Evolutionary conservation across 2,888 invertebrate species (phyloP).

Genomic region (Macrophya alboannulata): DNA sequence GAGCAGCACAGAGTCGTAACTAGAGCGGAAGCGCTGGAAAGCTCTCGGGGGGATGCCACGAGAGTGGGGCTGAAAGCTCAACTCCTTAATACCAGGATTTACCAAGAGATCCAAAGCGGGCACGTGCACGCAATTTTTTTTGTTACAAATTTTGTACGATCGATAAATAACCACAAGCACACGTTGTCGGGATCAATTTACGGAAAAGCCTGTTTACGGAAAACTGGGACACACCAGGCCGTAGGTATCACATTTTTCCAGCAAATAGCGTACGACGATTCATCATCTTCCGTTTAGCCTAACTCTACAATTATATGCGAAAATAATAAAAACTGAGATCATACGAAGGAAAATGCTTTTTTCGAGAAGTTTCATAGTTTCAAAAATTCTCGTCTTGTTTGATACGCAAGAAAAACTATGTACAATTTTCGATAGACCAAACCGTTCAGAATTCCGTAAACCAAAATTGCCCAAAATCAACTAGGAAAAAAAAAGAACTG

Average conservation of each 20-base stretch:
- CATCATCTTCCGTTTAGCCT: constrained; percentile 11
- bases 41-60: constrained; percentile 23
- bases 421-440: not conserved
- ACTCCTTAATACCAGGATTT: constrained; percentile 54
- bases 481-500: too few species aligned
- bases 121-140: constrained; percentile 46
- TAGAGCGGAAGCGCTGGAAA: constrained; percentile 46
- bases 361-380: too few species aligned
- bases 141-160: constrained; percentile 8
- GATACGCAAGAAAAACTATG: too few species aligned
- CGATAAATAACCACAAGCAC: constrained; percentile 15
- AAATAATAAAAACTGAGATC: too few species aligned
- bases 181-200: not conserved
- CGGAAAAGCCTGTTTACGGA: not conserved
- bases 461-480: not conserved
- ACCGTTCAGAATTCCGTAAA: not conserved
- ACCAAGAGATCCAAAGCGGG: constrained; percentile 49
- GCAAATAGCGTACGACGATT: not conserved
- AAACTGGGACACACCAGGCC: not conserved
- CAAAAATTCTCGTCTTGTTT: too few species aligned
- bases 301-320: too few species aligned
- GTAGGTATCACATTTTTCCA: not conserved
- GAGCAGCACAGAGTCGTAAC: constrained; percentile 48
- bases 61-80: constrained; percentile 41
- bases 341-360: too few species aligned